Percentiles rank a stretch among this genome's conserved stretches.
These are phyloP conservation scores for Eupithecia insigniata DNA, from an alignment of 2,888 invertebrate species.

Conservation along the genomic window DNA sequence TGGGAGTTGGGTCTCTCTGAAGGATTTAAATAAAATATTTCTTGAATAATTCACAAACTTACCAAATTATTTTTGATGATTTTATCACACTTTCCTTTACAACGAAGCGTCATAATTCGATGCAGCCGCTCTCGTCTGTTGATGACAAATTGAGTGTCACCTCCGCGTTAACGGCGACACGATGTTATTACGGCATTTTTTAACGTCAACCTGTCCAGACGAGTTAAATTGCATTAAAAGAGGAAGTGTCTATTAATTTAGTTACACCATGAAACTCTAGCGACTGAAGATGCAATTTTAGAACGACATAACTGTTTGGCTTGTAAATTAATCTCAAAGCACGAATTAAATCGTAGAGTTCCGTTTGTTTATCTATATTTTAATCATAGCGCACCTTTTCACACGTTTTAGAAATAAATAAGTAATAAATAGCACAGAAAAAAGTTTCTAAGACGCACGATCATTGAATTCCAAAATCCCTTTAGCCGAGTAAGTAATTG, in stretches of 20 bases:
- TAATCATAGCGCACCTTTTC: neutral
- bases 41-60: neutral
- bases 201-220: constrained; percentile 50
- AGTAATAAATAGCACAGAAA: constrained; percentile 23
- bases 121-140: constrained; percentile 36
- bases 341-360: neutral
- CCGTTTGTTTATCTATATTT: neutral
- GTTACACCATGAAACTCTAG: constrained; percentile 23
- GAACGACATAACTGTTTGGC: constrained; percentile 3
- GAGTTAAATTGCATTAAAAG: constrained; percentile 52
- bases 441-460: constrained; percentile 24
- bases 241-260: constrained; percentile 43
- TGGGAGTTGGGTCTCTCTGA: too few species aligned
- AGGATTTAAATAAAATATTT: neutral
- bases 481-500: constrained; percentile 57
- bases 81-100: neutral
- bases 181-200: constrained; percentile 62
- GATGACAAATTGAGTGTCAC: constrained; percentile 72
- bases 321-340: neutral
- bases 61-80: neutral
- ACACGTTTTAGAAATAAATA: constrained; percentile 12
- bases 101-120: constrained; percentile 26
- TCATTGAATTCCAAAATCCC: constrained; percentile 35
- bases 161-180: constrained; percentile 50
- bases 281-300: constrained; percentile 23